Evolutionary conservation across 2,113 vertebrate species (phyloP), one percentile per base, ranked within the genome.

Genomic region (Oxyura jamaicensis): DNA sequence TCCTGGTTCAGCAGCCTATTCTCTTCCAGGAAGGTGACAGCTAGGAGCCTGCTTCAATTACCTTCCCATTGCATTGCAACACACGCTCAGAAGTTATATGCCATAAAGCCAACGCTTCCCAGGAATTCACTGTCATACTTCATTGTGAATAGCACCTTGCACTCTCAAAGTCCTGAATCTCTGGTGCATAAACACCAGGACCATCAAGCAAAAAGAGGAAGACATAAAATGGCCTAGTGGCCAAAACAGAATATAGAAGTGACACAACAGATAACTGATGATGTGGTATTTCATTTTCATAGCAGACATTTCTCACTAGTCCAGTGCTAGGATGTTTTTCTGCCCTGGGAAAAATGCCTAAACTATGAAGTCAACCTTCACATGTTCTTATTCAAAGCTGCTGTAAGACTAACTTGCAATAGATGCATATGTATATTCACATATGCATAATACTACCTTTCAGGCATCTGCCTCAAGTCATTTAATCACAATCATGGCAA

Each of bases 391-490:
- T 63, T 18, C 41, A 44, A 39, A 71, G 41, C 1, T 58, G 59
- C 35, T 58, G 6, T 18, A 69, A 79, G 8, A 21, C 1, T 0
- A 63, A 41, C 0, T 0, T 12, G 11, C 5, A 56, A 5, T 6
- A 84, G 31, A 26, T 93, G 36, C 4, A 2, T 15, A 44, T 18
- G 39, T 20, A 65, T 33, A 59, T 5, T 66, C 85, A 78, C 16
- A 55, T 0, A 41, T 11, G 14, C 26, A 3, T 26, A 72, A 83
- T 4, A 14, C 25, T 33, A 67, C 44, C 11, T 80, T 65, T 72
- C 36, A 55, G 8, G 16, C 12, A 11, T 20, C 60, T 75, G 21
- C 25, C 25, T 56, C 66, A 20, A 35, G 18, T 48, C 17, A 87
- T 60, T 77, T 44, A 72, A 17, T 28, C 15, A 67, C 36, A 6